Conservation (phyloP, 2,888 invertebrate genomes). For the Helicoverpa assulta region DNA sequence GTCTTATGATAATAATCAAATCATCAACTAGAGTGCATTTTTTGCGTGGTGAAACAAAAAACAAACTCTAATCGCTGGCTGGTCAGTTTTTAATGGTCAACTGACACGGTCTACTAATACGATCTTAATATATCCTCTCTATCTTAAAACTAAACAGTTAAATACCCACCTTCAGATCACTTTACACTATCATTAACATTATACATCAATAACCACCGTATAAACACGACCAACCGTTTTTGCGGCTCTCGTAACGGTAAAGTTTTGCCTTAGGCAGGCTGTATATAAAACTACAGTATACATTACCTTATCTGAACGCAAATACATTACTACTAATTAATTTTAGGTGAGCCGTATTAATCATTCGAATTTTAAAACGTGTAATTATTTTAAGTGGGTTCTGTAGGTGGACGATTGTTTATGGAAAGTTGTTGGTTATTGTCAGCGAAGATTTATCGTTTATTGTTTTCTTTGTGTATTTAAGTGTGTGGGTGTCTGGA, state of each 20-base stretch:
- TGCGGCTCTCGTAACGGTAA: slow-evolving; percentile 46
- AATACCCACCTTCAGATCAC: slow-evolving; percentile 14
- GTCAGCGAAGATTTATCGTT: slow-evolving; percentile 20
- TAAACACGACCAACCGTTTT: slow-evolving; percentile 34
- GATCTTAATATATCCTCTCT: background rate
- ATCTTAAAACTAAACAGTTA: slow-evolving; percentile 17
- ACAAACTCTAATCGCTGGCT: background rate
- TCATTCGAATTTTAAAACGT: slow-evolving; percentile 45
- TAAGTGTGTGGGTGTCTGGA: slow-evolving; percentile 6
- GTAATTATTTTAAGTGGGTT: slow-evolving; percentile 46
- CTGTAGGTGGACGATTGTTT: slow-evolving; percentile 40
- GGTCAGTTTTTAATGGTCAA: background rate
- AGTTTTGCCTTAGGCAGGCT: slow-evolving; percentile 30
- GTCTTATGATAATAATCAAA: no score
- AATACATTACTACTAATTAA: slow-evolving; percentile 63
- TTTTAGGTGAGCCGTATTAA: slow-evolving; percentile 50
- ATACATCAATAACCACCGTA: slow-evolving; percentile 48
- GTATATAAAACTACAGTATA: slow-evolving; percentile 40
- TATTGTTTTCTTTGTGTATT: background rate
- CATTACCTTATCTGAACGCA: slow-evolving; percentile 57
- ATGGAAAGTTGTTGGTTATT: slow-evolving; percentile 1
- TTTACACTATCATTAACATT: slow-evolving; percentile 52
- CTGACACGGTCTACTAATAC: slow-evolving; percentile 1
- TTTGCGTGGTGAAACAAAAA: background rate
- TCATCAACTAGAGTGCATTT: no score